Conservation (phyloP, 2,797 vertebrate species). For the Thamnophis elegans region DNA sequence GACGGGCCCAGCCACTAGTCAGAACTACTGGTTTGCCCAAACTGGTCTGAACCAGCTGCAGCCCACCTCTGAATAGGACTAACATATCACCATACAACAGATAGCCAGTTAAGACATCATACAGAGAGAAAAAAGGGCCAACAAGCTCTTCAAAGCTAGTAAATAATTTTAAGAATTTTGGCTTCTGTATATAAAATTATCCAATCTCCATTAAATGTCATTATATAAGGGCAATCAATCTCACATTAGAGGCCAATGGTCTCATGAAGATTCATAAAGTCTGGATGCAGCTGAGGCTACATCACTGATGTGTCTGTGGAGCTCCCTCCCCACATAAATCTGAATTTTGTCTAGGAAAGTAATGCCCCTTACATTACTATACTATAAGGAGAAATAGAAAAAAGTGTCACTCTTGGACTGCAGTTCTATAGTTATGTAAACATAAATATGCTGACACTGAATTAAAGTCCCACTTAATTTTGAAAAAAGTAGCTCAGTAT, state of each 20-base stretch:
- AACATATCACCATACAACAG: background rate
- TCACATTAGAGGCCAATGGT: constrained; percentile 55
- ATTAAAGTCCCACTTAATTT: background rate
- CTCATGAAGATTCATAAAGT: constrained; percentile 53
- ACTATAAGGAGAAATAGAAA: background rate
- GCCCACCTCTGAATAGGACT: background rate
- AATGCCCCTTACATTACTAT: background rate
- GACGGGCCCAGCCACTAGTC: too few species aligned
- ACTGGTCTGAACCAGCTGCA: too few species aligned
- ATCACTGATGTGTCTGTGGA: background rate
- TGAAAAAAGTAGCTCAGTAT: background rate
- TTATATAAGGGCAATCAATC: constrained; percentile 65
- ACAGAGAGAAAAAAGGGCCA: background rate
- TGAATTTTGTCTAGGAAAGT: background rate
- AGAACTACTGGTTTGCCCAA: too few species aligned
- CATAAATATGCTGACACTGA: background rate
- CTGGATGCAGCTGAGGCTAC: constrained; percentile 35
- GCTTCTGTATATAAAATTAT: constrained; percentile 31
- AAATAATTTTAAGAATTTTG: constrained; percentile 17
- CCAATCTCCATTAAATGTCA: constrained; percentile 41
- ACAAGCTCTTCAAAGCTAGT: background rate
- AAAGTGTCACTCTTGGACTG: background rate
- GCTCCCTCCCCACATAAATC: constrained; percentile 24
- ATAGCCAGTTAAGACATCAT: background rate
- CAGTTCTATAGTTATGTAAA: fast-evolving